phyloP scores from a whole-genome alignment of 1,140 invertebrate genomes.

The Chrysopa pallens region DNA sequence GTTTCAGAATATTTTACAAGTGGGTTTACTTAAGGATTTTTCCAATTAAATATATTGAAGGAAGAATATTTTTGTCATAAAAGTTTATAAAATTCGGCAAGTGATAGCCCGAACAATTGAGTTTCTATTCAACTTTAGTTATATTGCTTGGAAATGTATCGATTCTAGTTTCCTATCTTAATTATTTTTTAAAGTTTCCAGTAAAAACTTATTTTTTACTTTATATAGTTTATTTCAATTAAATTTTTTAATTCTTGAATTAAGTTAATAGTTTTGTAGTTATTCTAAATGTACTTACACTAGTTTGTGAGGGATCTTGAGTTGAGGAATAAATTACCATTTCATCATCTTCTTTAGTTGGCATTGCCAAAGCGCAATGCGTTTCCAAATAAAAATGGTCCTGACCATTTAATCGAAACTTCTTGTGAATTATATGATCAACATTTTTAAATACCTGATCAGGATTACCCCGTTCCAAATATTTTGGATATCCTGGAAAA shows the following conservation, averaged over 20 bases:
- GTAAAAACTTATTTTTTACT: too few relatives aligned
- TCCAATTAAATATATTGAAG: too few relatives aligned
- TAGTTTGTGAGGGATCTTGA: constrained; percentile 62
- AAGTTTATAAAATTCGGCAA: too few relatives aligned
- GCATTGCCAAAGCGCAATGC: constrained; percentile 53
- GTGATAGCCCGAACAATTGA: too few relatives aligned
- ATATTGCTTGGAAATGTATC: too few relatives aligned
- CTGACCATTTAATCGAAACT: constrained; percentile 71
- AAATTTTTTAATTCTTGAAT: background rate
- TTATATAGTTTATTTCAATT: background rate
- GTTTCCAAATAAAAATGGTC: constrained; percentile 97
- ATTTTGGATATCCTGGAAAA: constrained; percentile 30
- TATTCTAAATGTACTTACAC: constrained; percentile 19
- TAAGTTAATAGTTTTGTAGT: background rate
- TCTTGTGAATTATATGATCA: constrained; percentile 48
- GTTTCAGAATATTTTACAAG: too few relatives aligned
- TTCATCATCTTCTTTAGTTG: constrained; percentile 64
- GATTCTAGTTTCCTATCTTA: too few relatives aligned
- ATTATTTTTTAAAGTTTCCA: too few relatives aligned
- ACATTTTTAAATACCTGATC: constrained; percentile 39
- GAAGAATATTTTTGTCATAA: too few relatives aligned
- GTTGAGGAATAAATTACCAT: constrained; percentile 69
- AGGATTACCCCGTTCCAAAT: constrained; percentile 44
- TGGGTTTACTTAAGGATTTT: too few relatives aligned
- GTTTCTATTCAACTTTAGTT: too few relatives aligned